Conservation (phyloP, 2,888 invertebrate species). For the Scotopteryx bipunctaria region DNA sequence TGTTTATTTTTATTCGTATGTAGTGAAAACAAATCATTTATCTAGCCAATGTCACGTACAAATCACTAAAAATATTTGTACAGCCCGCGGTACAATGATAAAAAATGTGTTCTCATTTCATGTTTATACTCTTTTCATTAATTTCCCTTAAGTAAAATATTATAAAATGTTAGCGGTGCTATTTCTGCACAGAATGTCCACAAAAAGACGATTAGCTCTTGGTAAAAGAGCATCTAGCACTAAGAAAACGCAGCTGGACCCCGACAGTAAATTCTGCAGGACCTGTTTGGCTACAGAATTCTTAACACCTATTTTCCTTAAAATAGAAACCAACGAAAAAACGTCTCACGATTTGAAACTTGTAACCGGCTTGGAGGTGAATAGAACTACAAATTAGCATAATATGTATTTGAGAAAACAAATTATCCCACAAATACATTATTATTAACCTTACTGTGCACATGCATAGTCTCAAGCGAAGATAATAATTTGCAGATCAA, state of each 20-base stretch:
- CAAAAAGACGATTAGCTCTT: constrained; percentile 31
- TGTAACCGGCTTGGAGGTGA: constrained; percentile 57
- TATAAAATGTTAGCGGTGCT: constrained; percentile 51
- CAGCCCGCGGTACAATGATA: constrained; percentile 2
- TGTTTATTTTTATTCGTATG: constrained; percentile 14
- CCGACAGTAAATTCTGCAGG: constrained; percentile 44
- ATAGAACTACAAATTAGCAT: too few species aligned
- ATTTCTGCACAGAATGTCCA: constrained; percentile 47
- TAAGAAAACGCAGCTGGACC: constrained; percentile 7
- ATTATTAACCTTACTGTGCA: too few species aligned
- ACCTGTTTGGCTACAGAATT: constrained; percentile 59
- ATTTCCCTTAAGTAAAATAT: constrained; percentile 4
- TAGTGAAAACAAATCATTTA: neutral
- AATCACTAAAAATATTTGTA: neutral
- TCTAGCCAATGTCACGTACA: neutral
- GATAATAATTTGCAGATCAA: constrained; percentile 63
- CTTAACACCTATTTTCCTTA: constrained; percentile 53
- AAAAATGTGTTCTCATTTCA: neutral
- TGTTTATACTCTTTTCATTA: neutral
- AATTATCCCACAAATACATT: too few species aligned
- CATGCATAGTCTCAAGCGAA: too few species aligned
- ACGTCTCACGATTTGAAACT: constrained; percentile 51
- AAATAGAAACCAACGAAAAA: constrained; percentile 50
- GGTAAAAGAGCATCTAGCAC: constrained; percentile 15
- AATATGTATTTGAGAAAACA: too few species aligned